A percentile compares a stretch with the other conserved stretches of the same genome.
Conservation (phyloP, 2,888 invertebrate genomes). For the Hydrotaea diabolus region DNA sequence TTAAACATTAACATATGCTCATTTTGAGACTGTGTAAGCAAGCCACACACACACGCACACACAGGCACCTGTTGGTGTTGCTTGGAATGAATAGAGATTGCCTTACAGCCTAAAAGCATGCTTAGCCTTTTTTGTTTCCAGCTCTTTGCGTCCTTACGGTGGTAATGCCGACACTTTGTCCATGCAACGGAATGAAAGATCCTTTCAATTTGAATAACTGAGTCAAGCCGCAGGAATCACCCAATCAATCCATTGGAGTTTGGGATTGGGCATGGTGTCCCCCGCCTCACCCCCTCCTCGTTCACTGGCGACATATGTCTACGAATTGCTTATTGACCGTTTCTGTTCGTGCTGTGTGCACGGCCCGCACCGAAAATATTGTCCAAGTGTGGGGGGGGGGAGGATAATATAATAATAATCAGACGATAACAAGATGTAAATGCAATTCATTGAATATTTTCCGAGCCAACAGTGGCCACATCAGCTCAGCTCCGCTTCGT, state of each 20-base stretch:
- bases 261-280: not conserved
- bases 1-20: slow-evolving; percentile 42
- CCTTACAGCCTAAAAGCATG: not conserved
- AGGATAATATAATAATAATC: slow-evolving; percentile 75
- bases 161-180: not conserved
- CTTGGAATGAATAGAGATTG: not conserved
- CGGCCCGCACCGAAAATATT: not conserved
- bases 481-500: not conserved
- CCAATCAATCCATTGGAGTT: not conserved
- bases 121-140: not conserved
- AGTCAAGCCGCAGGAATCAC: not conserved
- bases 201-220: not conserved
- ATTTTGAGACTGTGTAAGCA: slow-evolving; percentile 12
- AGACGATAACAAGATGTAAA: slow-evolving; percentile 80
- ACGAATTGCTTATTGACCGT: slow-evolving; percentile 23
- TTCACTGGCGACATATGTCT: slow-evolving; percentile 58
- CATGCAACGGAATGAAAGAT: not conserved
- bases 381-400: no score
- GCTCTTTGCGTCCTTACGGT: not conserved
- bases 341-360: no score
- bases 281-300: not conserved
- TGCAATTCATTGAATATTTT: slow-evolving; percentile 78
- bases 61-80: slow-evolving; percentile 23
- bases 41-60: slow-evolving; percentile 10
- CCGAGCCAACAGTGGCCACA: slow-evolving; percentile 16